phyloP scores from a whole-genome alignment of 2,113 vertebrate species.

The Pica pica region DNA sequence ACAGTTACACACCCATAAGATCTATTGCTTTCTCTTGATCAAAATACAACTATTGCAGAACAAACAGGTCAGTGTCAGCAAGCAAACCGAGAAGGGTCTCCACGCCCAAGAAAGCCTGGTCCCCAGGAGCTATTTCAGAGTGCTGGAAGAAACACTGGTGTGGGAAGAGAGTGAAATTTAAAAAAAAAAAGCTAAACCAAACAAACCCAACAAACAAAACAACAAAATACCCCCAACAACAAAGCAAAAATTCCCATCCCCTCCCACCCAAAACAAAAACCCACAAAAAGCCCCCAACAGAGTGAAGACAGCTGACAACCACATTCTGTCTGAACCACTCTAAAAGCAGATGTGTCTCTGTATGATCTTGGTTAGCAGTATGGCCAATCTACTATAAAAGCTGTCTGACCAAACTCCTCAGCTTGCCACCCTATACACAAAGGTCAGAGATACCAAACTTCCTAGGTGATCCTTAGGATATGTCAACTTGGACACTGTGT shows the following conservation, averaged over 20 bases:
- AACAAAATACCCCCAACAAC: not conserved
- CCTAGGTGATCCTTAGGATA: not conserved
- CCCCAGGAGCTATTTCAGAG: not conserved
- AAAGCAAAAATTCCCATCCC: rapidly evolving
- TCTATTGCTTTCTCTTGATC: not conserved
- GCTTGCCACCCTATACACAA: not conserved
- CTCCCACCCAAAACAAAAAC: not conserved
- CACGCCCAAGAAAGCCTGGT: not conserved
- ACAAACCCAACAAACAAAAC: not conserved
- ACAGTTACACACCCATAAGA: rapidly evolving
- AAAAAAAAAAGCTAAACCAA: not conserved
- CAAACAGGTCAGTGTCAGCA: not conserved
- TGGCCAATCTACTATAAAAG: not conserved
- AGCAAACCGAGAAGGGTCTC: not conserved
- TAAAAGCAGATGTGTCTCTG: not conserved
- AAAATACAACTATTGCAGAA: not conserved
- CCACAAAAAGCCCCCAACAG: not conserved
- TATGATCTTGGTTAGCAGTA: not conserved
- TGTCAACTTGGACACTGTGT: not conserved
- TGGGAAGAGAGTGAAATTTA: rapidly evolving
- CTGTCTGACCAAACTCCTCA: not conserved
- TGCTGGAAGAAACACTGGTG: not conserved
- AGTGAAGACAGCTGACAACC: not conserved
- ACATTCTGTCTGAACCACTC: not conserved
- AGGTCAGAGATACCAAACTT: not conserved